A percentile compares a stretch with the other conserved stretches of the same genome.
These are phyloP conservation scores for Drosophila affinis DNA, from an alignment of 2,888 invertebrate species.

Conservation along the genomic window DNA sequence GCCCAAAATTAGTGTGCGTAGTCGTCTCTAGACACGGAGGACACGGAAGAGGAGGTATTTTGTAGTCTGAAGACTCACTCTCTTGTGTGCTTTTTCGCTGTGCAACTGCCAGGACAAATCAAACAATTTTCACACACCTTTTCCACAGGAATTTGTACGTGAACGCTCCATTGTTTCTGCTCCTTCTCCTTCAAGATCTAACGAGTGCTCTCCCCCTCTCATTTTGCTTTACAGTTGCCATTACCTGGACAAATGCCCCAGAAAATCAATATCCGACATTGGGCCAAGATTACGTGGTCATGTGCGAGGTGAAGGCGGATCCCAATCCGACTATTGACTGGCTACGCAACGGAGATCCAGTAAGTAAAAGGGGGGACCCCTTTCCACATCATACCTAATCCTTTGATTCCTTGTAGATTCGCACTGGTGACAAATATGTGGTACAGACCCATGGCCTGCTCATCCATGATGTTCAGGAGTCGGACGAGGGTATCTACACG, in stretches of 20 bases:
- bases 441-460: conserved; percentile 90
- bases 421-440: conserved; percentile 89
- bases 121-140: conserved; percentile 43
- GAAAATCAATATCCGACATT: conserved; percentile 91
- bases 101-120: conserved; percentile 41
- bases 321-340: conserved; percentile 94
- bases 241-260: conserved; percentile 94
- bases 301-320: conserved; percentile 93
- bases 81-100: conserved; percentile 7
- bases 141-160: conserved; percentile 28
- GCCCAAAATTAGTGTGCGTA: no score
- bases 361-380: conserved; percentile 79
- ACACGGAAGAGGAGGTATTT: not conserved
- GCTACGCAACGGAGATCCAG: conserved; percentile 90
- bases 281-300: conserved; percentile 90
- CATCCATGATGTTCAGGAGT: conserved; percentile 90
- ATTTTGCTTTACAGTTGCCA: conserved; percentile 87
- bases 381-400: not conserved
- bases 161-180: conserved; percentile 16
- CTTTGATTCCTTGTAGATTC: conserved; percentile 84
- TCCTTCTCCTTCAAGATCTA: conserved; percentile 3
- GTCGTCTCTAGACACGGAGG: no score
- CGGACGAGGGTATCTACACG: conserved; percentile 93
- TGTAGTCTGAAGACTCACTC: not conserved
- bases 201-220: not conserved